Evolutionary conservation across 2,888 invertebrate genomes (phyloP).

Genomic region (Ecliptopera silaceata): DNA sequence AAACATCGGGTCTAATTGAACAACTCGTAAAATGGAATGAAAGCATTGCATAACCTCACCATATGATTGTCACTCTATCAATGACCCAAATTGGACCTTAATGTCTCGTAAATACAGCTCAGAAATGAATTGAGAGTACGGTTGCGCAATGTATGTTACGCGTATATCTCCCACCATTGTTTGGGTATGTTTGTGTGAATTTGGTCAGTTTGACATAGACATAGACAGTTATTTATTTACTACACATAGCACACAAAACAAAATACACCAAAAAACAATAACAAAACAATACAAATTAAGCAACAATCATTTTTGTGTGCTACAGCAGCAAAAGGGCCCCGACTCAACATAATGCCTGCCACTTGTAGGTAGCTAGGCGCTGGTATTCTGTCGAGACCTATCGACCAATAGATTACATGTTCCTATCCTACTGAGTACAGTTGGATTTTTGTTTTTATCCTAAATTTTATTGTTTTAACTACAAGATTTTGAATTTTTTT

Average conservation of each 20-base stretch:
- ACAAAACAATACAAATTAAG: too few species aligned
- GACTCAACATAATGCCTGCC: too few species aligned
- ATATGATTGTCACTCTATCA: constrained; percentile 24
- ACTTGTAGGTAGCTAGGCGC: too few species aligned
- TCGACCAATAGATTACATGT: constrained; percentile 9
- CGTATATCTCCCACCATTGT: constrained; percentile 30
- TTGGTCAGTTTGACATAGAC: constrained; percentile 32
- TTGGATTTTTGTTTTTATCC: too few species aligned
- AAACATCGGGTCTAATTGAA: constrained; percentile 36
- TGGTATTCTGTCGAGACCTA: too few species aligned
- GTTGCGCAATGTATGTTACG: constrained; percentile 19
- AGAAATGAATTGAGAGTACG: constrained; percentile 5
- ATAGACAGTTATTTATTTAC: too few species aligned
- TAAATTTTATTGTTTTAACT: not conserved
- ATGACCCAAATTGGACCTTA: constrained; percentile 17
- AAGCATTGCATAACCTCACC: constrained; percentile 38
- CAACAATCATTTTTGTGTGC: too few species aligned
- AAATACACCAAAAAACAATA: too few species aligned
- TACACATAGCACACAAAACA: too few species aligned
- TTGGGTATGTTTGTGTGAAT: constrained; percentile 31
- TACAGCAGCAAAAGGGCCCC: too few species aligned
- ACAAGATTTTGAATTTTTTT: too few species aligned
- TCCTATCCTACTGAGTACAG: not conserved
- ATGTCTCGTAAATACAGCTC: constrained; percentile 14
- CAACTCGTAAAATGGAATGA: constrained; percentile 37